Percentiles rank a stretch among this genome's conserved stretches.
phyloP scores from a whole-genome alignment of 2,113 vertebrate genomes.

The Maccullochella peelii region DNA sequence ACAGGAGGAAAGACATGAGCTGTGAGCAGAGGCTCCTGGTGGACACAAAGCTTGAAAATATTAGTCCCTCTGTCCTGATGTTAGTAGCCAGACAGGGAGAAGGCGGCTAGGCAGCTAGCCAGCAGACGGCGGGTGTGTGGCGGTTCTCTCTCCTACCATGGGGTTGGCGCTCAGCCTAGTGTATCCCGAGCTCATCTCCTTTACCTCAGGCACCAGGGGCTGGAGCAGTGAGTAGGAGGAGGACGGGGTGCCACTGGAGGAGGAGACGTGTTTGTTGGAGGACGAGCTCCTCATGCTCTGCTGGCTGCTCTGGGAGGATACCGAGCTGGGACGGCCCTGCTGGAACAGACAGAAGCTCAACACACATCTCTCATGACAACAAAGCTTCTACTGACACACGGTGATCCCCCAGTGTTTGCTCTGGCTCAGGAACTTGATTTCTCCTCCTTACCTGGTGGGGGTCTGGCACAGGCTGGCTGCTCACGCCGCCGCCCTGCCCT shows the following conservation, averaged over 20 bases:
- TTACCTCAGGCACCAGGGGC: conserved; percentile 83
- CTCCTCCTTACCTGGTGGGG: conserved; percentile 72
- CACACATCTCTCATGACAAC: background rate
- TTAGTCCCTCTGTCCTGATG: conserved; percentile 43
- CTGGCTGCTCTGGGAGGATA: conserved; percentile 81
- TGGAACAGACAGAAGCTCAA: background rate
- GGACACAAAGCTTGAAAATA: conserved; percentile 13
- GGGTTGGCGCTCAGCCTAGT: conserved; percentile 83
- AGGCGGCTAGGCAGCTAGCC: conserved; percentile 52
- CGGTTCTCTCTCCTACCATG: conserved; percentile 80
- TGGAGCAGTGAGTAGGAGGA: conserved; percentile 82
- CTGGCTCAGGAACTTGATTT: background rate
- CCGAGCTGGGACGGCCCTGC: conserved; percentile 77
- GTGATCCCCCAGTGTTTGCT: background rate
- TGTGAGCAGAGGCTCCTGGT: conserved; percentile 19
- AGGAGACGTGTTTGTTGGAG: conserved; percentile 78
- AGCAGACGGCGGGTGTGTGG: conserved; percentile 43
- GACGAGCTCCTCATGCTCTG: conserved; percentile 81
- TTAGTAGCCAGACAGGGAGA: conserved; percentile 72
- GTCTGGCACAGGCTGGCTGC: conserved; percentile 70
- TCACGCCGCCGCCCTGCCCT: conserved; percentile 58
- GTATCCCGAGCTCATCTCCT: conserved; percentile 83
- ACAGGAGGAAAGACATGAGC: background rate
- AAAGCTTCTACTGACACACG: accelerated
- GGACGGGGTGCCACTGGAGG: conserved; percentile 69